Base-by-base conservation (phyloP, 2,797 vertebrate species). In the Spinus pinus region DNA sequence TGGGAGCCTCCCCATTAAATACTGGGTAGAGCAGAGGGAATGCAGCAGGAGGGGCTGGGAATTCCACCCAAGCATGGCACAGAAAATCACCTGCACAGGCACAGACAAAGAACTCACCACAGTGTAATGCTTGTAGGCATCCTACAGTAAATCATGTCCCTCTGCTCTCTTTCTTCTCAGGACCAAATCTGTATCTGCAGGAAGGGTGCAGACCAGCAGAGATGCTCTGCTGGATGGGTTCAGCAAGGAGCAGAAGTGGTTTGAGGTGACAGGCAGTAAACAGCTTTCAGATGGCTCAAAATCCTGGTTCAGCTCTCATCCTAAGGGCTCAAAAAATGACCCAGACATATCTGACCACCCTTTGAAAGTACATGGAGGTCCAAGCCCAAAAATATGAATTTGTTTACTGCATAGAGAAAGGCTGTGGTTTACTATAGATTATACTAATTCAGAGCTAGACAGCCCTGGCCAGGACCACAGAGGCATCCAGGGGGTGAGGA, bases 331-430 rank as follows among this genome's bases (percentile, higher is more conserved):
- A 6, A 22, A 22, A 54, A 54, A 7, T 2, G 2, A 44, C 6
- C 16, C 10, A 70, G 62, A 39, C 1, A 3, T 49, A 70, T 7
- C 10, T 66, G 27, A n/a, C 21, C 50, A 31, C 7, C 46, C 25
- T 51, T 58, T 64, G 28, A 85, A 81, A 81, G 20, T 27, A 72
- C 24, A 9, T 58, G 46, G 13, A 78, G 16, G n/a, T 6, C 15
- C 60, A 71, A 64, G 27, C 28, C 42, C 28, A 23, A 65, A 82
- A 85, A 37, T 9, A 46, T 5, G 18, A 3, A 15, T 28, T 17
- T 54, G 2, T 47, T 73, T 28, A 17, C 12, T 8, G 22, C 0
- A 0, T 4, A 41, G 20, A 22, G 42, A 89, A 41, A 16, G 8
- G 6, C 6, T 51, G 39, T 69, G 7, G 0, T 60, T 74, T 56